Base-by-base conservation (phyloP, 2,888 invertebrate species). In the Amblyjoppa proteus region DNA sequence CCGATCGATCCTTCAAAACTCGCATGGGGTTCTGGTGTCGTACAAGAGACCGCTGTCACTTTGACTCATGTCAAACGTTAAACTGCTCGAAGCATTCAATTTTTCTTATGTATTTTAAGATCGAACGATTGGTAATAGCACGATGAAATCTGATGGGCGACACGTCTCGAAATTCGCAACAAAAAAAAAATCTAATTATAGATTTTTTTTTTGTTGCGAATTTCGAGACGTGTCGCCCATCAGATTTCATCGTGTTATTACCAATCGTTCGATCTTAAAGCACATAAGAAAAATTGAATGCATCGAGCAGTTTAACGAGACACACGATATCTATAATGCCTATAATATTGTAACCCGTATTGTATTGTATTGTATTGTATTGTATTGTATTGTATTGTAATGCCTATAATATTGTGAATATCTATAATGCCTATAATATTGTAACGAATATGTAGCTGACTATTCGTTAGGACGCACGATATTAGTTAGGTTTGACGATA, bases 31-130 rank as follows among this genome's bases (percentile, higher is more conserved):
- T 4, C 16, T 45, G 3, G 45, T 90, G 89, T 90, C 88, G 80
- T 87, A 90, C 88, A 90, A 87, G 87, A 85, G 88, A 82, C 88
- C 88, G 87, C 90, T 91, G 91, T 91, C 91, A 90, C 88, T 90
- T 90, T 86, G 85, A 85, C 87, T 91, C 88, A 83, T 89, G 91
- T 90, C 88, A 89, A 81, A 86, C 87, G 88, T 90, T 89, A 88
- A 90, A 90, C 56, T 25, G 34, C 56, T 68, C 34, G 53, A 45
- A 56, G 56, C 51, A 25, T 68, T 25, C 6, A 51, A n/a, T 20
- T 25, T 56, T 56, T 56, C 9, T 56, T 3, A 11, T 58, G 13
- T 28, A 4, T 11, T 7, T 25, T 28, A 58, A 58, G 4, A 58
- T 51, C 31, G 58, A 38, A 20, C 3, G 28, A 74, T 41, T 61